Base-by-base conservation (phyloP, 2,797 vertebrate species). In the Rhabdomys pumilio region DNA sequence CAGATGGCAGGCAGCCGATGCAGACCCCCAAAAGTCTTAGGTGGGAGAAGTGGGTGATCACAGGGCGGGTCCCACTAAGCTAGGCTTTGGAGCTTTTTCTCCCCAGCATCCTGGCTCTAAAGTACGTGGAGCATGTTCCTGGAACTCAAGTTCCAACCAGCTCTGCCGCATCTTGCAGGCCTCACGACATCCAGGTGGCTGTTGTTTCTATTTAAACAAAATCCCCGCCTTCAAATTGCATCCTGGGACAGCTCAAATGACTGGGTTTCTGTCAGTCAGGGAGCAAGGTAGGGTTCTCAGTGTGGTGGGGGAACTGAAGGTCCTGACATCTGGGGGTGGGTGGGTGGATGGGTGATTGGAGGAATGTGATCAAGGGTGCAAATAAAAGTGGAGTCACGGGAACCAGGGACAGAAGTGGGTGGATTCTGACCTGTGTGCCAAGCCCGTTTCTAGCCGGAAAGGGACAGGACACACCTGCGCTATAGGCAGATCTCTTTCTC, bases 161-260 rank as follows among this genome's bases (percentile, higher is more conserved):
- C 53, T 63, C 76, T 55, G 65, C 0, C 1, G 10, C 65, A 3
- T 69, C 31, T 0, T 34, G 2, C 34, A 73, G 24, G 34, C 26
- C 26, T 53, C 53, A 10, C 7, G 7, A 17, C 41, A 24, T 53
- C 75, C n/a, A 50, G 12, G 31, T 19, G 22, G 50, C 50, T 53
- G 8, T 38, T 61, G 29, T 34, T 55, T 79, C 87, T 83, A 50
- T 34, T 22, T 38, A 61, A 69, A 57, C 44, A 63, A 11, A 59
- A 34, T 13, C 15, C 24, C 31, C 0, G 0, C 12, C 76, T 83
- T 57, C 17, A 11, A 1, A 2, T 12, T 14, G 4, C 14, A 7
- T 3, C 34, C 59, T 10, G 31, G 44, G 61, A 47, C 11, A 2
- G 44, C 17, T 1, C 1, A 3, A 44, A 47, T 20, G 50, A 14